A percentile compares a stretch with the other conserved stretches of the same genome.
Evolutionary conservation across 2,113 vertebrate species (phyloP).

Genomic region (Melanerpes formicivorus): DNA sequence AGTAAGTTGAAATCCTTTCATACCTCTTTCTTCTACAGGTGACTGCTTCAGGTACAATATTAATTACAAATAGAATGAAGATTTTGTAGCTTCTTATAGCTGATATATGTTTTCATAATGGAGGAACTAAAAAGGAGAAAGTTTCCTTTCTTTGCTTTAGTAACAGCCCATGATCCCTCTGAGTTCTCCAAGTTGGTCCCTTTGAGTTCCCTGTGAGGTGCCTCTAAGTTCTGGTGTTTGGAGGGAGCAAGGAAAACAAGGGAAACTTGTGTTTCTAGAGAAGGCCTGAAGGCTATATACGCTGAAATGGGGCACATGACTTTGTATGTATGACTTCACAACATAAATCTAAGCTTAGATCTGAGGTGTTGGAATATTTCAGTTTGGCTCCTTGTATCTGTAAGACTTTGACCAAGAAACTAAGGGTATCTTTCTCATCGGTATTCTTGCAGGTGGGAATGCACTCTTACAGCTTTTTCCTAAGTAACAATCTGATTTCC

Average conservation of each 20-base stretch:
- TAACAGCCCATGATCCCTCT: neutral
- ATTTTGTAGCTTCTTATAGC: constrained; percentile 23
- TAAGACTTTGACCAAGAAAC: neutral
- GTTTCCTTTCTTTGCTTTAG: neutral
- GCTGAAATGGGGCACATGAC: neutral
- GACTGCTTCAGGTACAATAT: constrained; percentile 66
- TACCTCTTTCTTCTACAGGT: constrained; percentile 44
- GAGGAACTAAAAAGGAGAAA: neutral
- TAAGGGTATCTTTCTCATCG: neutral
- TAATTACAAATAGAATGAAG: constrained; percentile 55
- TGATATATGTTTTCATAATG: constrained; percentile 45
- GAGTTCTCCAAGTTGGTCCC: neutral
- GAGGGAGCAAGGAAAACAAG: neutral
- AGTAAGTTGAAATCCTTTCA: constrained; percentile 65
- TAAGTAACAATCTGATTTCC: neutral
- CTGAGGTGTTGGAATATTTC: neutral
- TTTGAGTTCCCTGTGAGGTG: neutral
- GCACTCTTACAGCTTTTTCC: neutral
- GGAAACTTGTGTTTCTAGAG: neutral
- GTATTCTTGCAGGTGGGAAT: neutral
- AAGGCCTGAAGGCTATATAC: neutral
- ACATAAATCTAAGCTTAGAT: neutral
- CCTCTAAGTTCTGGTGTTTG: neutral
- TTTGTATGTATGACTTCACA: neutral
- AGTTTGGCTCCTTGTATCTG: neutral